Evolutionary conservation across 2,888 invertebrate genomes (phyloP).

Genomic region (Brachypterus glaber): DNA sequence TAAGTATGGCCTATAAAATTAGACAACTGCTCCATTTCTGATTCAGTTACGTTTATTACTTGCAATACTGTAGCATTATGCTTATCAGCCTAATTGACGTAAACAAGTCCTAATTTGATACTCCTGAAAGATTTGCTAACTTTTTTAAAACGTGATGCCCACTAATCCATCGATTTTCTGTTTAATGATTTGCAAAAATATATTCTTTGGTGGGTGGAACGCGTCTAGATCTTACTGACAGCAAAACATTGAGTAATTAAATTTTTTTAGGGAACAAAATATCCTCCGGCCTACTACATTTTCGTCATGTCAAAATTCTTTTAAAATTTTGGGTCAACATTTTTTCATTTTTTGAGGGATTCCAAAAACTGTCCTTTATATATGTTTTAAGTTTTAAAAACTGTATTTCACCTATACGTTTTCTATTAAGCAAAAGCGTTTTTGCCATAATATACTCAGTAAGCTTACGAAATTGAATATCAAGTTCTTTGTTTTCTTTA

Average conservation of each 20-base stretch:
- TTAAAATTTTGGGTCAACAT: not conserved
- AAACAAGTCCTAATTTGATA: not conserved
- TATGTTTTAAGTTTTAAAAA: not conserved
- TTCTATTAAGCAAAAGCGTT: not conserved
- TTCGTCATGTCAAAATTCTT: not conserved
- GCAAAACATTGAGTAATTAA: not conserved
- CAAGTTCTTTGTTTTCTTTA: not conserved
- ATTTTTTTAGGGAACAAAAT: not conserved
- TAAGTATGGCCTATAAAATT: conserved; percentile 7
- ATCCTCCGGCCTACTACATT: not conserved
- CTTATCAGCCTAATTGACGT: not conserved
- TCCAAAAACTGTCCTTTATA: too few species aligned
- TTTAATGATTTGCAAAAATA: not conserved
- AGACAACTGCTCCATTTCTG: conserved; percentile 4
- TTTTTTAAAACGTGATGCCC: not conserved
- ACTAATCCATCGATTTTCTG: not conserved
- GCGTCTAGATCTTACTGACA: not conserved
- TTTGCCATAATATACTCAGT: not conserved
- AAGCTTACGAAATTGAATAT: not conserved
- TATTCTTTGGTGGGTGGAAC: not conserved
- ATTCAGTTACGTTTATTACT: conserved; percentile 7
- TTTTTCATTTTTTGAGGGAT: too few species aligned
- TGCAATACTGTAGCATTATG: conserved; percentile 1
- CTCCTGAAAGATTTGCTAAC: not conserved
- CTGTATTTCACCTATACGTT: not conserved